These are phyloP conservation scores for Vireo griseus DNA, from an alignment of 2,797 vertebrate genomes.

Conservation along the genomic window DNA sequence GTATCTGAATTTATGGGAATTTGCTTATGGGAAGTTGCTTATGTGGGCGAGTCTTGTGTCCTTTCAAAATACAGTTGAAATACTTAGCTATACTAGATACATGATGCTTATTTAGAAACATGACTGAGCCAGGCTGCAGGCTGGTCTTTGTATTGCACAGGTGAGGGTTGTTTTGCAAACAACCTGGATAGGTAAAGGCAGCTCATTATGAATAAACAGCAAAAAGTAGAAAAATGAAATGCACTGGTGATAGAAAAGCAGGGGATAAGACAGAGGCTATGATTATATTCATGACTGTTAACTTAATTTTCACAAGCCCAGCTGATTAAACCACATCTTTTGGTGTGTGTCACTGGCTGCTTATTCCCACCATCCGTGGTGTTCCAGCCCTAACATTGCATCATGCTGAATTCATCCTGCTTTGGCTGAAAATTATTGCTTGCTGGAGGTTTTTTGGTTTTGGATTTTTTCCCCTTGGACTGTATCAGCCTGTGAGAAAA, in stretches of 20 bases:
- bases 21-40: not conserved
- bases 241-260: not conserved
- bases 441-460: rapidly evolving
- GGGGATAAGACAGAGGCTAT: rapidly evolving
- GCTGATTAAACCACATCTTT: not conserved
- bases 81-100: not conserved
- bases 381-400: not conserved
- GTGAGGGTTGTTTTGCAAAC: not conserved
- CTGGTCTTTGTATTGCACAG: not conserved
- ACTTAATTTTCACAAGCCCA: not conserved
- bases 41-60: rapidly evolving
- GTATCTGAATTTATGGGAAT: not conserved
- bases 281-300: not conserved
- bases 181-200: not conserved
- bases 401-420: not conserved
- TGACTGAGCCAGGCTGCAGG: not conserved
- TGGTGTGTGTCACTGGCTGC: not conserved
- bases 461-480: rapidly evolving
- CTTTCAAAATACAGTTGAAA: not conserved
- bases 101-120: not conserved
- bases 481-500: not conserved
- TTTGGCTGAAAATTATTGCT: not conserved
- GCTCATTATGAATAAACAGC: not conserved
- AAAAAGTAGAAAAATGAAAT: not conserved
- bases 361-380: not conserved